Evolutionary conservation across 1,140 invertebrate genomes (phyloP).

Genomic region (Diabrotica undecimpunctata): DNA sequence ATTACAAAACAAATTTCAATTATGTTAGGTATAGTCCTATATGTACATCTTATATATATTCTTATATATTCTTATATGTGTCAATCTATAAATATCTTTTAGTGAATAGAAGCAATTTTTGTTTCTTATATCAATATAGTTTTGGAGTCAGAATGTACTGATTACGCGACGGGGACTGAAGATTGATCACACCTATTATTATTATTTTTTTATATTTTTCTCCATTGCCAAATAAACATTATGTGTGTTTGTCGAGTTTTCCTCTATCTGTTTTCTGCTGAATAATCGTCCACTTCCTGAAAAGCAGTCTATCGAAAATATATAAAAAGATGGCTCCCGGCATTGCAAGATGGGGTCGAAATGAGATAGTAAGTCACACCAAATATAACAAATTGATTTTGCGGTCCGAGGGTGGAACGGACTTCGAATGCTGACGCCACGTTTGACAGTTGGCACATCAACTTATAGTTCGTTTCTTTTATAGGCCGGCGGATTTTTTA

Average conservation of each 20-base stretch:
- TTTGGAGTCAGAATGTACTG: too few relatives aligned
- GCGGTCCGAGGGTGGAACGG: not conserved
- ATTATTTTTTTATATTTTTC: too few relatives aligned
- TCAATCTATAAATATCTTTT: too few relatives aligned
- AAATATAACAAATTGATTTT: conserved; percentile 15
- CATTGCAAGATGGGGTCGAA: not conserved
- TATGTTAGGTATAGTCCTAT: too few relatives aligned
- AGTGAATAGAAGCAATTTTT: too few relatives aligned
- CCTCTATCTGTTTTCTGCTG: not conserved
- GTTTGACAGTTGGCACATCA: conserved; percentile 3
- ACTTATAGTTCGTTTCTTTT: conserved; percentile 1
- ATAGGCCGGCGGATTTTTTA: not conserved
- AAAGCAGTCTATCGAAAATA: conserved; percentile 9
- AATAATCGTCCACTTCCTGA: conserved; percentile 10
- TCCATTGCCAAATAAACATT: not conserved
- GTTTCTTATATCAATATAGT: too few relatives aligned
- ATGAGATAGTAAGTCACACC: conserved; percentile 1
- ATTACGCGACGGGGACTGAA: too few relatives aligned
- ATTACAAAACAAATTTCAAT: too few relatives aligned
- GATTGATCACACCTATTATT: too few relatives aligned
- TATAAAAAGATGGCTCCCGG: conserved; percentile 7
- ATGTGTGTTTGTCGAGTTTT: not conserved
- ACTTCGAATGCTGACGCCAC: conserved; percentile 11
- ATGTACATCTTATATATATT: too few relatives aligned
- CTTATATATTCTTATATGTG: too few relatives aligned